phyloP scores from a whole-genome alignment of 1,140 invertebrate species.

The Chironomus striatipennis region DNA sequence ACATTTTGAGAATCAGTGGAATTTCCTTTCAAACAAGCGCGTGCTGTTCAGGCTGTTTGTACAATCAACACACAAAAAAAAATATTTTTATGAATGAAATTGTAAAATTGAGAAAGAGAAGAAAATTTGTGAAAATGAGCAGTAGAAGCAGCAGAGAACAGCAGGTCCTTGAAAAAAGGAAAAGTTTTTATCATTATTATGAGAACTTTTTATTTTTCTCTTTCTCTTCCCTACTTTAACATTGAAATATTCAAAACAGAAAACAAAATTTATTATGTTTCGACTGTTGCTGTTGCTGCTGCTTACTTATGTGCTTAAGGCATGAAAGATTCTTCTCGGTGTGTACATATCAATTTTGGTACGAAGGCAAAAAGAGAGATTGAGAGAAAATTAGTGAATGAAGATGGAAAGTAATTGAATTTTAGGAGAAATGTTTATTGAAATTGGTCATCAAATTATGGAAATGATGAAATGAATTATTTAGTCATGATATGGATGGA shows the following conservation, averaged over 20 bases:
- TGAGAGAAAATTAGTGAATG: too few species aligned
- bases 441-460: too few species aligned
- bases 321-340: too few species aligned
- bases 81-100: conserved; percentile 4
- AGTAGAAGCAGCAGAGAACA: too few species aligned
- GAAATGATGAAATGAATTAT: too few species aligned
- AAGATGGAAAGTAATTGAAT: too few species aligned
- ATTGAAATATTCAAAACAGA: neutral
- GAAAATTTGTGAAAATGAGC: neutral
- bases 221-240: too few species aligned
- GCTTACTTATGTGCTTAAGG: neutral
- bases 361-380: too few species aligned
- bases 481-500: too few species aligned
- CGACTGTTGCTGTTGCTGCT: neutral
- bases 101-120: conserved; percentile 12
- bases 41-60: neutral
- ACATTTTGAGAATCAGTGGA: neutral
- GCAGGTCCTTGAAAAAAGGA: conserved; percentile 5
- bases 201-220: too few species aligned
- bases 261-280: conserved; percentile 5
- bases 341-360: too few species aligned
- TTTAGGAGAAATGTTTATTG: too few species aligned
- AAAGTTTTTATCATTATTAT: neutral
- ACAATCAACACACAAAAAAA: neutral
- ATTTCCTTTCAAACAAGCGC: neutral